These are phyloP conservation scores for Parnassius glacialis DNA, from an alignment of 2,888 invertebrate species.

Conservation along the genomic window DNA sequence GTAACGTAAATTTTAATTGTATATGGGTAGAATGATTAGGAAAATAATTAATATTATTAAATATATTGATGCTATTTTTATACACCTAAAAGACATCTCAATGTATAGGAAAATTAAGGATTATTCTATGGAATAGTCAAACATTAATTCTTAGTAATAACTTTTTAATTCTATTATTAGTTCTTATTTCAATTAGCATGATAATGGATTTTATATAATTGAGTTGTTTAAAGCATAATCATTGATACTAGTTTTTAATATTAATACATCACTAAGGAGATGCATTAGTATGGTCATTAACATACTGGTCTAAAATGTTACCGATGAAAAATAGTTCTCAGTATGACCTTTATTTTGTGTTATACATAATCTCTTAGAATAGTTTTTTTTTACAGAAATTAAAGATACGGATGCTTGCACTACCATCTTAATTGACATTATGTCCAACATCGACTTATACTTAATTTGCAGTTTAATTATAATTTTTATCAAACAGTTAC, in stretches of 20 bases:
- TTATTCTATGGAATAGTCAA: constrained; percentile 40
- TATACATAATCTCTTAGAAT: constrained; percentile 34
- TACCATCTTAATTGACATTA: too few relatives aligned
- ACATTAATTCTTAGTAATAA: constrained; percentile 35
- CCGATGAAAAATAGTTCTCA: constrained; percentile 8
- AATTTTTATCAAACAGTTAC: too few relatives aligned
- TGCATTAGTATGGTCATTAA: background rate
- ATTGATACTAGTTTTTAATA: constrained; percentile 55
- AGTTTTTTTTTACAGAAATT: constrained; percentile 10
- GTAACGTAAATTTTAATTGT: constrained; percentile 20
- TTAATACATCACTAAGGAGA: constrained; percentile 37
- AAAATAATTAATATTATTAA: constrained; percentile 33
- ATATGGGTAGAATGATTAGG: constrained; percentile 6
- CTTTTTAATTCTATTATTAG: constrained; percentile 28
- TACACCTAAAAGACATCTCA: constrained; percentile 66
- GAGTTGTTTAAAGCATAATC: constrained; percentile 43
- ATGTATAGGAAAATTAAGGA: constrained; percentile 37
- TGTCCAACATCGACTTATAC: too few relatives aligned
- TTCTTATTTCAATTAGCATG: constrained; percentile 36
- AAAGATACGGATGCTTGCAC: background rate
- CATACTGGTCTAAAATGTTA: constrained; percentile 18
- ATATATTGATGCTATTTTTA: constrained; percentile 68
- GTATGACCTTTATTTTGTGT: constrained; percentile 17
- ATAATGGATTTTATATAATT: constrained; percentile 30
- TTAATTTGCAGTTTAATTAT: too few relatives aligned